Conservation (phyloP, 2,113 vertebrate species). For the Oceanites oceanicus region DNA sequence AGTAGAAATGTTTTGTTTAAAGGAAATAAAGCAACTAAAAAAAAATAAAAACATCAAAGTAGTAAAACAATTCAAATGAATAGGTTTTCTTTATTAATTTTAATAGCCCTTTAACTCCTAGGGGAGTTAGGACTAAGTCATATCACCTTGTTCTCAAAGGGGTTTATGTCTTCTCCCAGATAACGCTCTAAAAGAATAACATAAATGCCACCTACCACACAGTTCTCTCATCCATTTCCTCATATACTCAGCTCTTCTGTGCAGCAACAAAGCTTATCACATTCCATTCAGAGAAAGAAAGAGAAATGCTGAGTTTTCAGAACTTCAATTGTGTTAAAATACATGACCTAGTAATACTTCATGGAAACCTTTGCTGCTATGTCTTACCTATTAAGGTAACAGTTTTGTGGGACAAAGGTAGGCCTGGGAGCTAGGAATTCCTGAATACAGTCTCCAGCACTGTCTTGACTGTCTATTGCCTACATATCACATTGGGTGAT, state of each 20-base stretch:
- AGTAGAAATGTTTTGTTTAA: neutral
- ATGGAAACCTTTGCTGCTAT: neutral
- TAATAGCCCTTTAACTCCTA: neutral
- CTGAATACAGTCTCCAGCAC: neutral
- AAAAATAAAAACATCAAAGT: neutral
- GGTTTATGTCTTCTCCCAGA: neutral
- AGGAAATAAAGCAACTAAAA: neutral
- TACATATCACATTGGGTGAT: constrained; percentile 36
- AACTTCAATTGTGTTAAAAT: neutral
- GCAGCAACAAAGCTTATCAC: neutral
- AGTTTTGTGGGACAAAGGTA: neutral
- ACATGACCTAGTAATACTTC: neutral
- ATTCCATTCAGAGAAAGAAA: neutral
- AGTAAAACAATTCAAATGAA: neutral
- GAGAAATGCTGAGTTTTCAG: neutral
- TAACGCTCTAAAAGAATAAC: neutral
- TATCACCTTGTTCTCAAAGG: neutral
- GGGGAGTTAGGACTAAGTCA: neutral
- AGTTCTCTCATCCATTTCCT: neutral
- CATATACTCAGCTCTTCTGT: neutral
- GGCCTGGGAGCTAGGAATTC: constrained; percentile 37
- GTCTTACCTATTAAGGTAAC: neutral
- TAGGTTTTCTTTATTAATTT: neutral
- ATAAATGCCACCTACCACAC: neutral
- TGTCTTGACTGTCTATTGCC: neutral